Evolutionary conservation across 2,797 vertebrate species (phyloP).

Genomic region (Sebastolobus alascanus): DNA sequence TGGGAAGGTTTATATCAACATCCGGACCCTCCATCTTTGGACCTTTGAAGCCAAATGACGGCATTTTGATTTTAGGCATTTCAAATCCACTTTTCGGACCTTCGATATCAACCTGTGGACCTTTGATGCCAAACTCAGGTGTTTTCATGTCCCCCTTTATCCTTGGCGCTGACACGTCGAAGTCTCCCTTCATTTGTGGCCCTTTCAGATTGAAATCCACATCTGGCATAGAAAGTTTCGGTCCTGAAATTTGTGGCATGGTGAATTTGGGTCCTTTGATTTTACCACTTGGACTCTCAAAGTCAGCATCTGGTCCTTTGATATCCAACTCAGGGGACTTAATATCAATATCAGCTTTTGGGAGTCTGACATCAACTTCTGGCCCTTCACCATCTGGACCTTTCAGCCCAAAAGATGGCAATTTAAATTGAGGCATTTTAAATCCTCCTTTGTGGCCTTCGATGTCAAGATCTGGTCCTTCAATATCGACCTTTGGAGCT

Average conservation of each 20-base stretch:
- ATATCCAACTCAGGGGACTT: slow-evolving; percentile 7
- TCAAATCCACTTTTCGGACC: too few species aligned
- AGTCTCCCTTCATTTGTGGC: slow-evolving; percentile 9
- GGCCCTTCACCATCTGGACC: slow-evolving; percentile 32
- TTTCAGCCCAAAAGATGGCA: slow-evolving; percentile 30
- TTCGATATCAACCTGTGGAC: too few species aligned
- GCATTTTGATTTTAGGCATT: slow-evolving; percentile 48
- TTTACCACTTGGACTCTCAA: slow-evolving; percentile 10
- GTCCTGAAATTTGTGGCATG: slow-evolving; percentile 6
- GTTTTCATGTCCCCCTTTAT: too few species aligned
- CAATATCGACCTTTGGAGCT: background rate
- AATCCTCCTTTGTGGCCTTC: slow-evolving; percentile 62
- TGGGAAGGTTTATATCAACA: background rate
- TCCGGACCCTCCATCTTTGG: slow-evolving; percentile 15
- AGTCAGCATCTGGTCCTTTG: background rate
- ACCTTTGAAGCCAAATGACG: slow-evolving; percentile 6
- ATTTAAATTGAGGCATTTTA: slow-evolving; percentile 84
- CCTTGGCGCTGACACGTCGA: too few species aligned
- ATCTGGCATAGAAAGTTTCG: slow-evolving; percentile 11
- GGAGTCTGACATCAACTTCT: background rate
- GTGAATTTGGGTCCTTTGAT: slow-evolving; percentile 30
- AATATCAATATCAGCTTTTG: slow-evolving; percentile 4
- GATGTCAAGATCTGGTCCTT: slow-evolving; percentile 18
- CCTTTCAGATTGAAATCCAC: slow-evolving; percentile 10
- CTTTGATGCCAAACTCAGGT: too few species aligned